A percentile compares a stretch with the other conserved stretches of the same genome.
Evolutionary conservation across 2,797 vertebrate genomes (phyloP).

Genomic region (Heteromormyrus szaboi): DNA sequence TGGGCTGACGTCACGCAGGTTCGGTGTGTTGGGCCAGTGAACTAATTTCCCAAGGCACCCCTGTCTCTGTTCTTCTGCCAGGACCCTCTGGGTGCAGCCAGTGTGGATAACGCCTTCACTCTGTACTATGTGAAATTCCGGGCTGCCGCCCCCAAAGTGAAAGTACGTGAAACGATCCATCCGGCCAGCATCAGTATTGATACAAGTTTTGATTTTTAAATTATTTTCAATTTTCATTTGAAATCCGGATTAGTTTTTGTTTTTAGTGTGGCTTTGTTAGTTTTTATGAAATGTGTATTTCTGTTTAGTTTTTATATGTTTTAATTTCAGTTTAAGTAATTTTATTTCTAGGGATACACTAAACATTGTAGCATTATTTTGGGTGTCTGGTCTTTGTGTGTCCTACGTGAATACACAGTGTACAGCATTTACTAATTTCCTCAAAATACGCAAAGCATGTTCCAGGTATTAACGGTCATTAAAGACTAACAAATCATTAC

Average conservation of each 20-base stretch:
- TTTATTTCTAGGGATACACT: neutral
- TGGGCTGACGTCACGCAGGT: too few species aligned
- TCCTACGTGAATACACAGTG: neutral
- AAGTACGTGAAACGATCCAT: constrained; percentile 64
- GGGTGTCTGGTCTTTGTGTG: neutral
- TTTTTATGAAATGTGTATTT: neutral
- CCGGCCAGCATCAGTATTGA: neutral
- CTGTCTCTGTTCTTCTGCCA: constrained; percentile 37
- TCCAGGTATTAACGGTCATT: neutral
- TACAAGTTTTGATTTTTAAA: neutral
- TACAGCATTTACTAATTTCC: neutral
- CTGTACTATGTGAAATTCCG: constrained; percentile 95
- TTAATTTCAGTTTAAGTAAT: neutral
- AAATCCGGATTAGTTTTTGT: neutral
- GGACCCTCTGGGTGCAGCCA: constrained; percentile 81
- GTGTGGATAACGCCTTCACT: constrained; percentile 91
- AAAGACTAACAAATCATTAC: neutral
- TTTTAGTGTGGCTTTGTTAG: neutral
- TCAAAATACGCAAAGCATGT: neutral
- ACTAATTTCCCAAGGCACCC: neutral
- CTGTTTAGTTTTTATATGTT: neutral
- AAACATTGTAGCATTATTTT: neutral
- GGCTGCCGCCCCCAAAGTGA: constrained; percentile 93
- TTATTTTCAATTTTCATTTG: neutral
- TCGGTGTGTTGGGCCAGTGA: neutral